phyloP scores from a whole-genome alignment of 2,113 vertebrate genomes.

The Trichechus manatus region DNA sequence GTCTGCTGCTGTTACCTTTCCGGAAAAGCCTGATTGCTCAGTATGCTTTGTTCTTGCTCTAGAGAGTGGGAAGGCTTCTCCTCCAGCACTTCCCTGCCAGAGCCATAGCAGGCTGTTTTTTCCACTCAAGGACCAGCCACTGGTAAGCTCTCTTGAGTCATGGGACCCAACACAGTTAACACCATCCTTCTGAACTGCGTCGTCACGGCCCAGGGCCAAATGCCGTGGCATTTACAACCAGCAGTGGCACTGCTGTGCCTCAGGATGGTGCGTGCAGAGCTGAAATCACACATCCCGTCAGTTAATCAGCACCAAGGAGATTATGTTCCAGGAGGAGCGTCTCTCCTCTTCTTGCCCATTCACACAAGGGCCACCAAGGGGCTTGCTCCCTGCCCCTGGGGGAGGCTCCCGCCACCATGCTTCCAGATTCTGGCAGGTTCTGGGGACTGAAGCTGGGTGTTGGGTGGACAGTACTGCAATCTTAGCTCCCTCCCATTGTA shows the following conservation, averaged over 20 bases:
- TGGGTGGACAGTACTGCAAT: background rate
- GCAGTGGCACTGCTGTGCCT: background rate
- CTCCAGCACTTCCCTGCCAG: background rate
- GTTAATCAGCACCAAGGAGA: conserved; percentile 74
- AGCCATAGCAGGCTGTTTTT: background rate
- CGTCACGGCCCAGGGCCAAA: background rate
- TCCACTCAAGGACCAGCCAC: background rate
- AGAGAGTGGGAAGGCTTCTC: background rate
- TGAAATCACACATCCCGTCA: conserved; percentile 8
- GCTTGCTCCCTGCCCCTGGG: background rate
- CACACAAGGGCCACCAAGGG: background rate
- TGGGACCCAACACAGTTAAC: background rate
- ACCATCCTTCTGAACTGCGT: background rate
- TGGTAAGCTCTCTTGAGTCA: background rate
- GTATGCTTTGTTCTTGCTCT: background rate
- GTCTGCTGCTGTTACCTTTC: background rate
- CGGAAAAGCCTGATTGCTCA: background rate
- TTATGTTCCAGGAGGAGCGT: background rate
- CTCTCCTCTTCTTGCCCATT: background rate
- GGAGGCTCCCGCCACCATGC: background rate
- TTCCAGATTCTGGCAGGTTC: background rate
- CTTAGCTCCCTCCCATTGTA: conserved; percentile 54
- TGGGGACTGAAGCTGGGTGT: background rate
- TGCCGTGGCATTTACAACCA: background rate
- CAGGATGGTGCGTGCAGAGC: rapidly evolving